Percentiles rank a stretch among this genome's conserved stretches.
Evolutionary conservation across 2,888 invertebrate genomes (phyloP).

Genomic region (Lymantria dispar): DNA sequence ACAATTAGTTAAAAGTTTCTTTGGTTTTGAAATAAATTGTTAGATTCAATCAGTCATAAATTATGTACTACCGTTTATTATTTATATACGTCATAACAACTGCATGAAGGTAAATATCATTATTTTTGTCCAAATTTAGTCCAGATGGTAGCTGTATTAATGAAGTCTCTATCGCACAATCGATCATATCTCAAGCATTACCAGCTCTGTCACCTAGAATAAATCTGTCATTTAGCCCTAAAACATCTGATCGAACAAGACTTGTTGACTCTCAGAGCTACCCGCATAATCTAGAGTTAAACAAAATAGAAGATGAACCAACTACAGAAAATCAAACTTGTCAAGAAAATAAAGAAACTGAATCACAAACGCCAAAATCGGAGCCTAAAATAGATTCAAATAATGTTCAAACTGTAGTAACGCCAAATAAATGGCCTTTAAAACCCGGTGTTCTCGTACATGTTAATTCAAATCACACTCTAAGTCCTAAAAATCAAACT

Average conservation of each 20-base stretch:
- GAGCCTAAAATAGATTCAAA: conserved; percentile 49
- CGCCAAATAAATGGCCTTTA: conserved; percentile 91
- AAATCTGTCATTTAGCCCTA: conserved; percentile 70
- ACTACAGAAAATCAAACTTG: conserved; percentile 56
- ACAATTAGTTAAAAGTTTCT: no score
- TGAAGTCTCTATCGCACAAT: conserved; percentile 78
- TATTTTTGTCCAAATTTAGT: conserved; percentile 45
- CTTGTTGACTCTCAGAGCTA: conserved; percentile 55
- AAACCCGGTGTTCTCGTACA: conserved; percentile 94
- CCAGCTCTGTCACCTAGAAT: conserved; percentile 74
- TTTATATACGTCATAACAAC: background rate
- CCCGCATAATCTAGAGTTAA: conserved; percentile 59
- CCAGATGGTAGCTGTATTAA: conserved; percentile 80
- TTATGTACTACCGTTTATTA: background rate
- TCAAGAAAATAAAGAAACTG: conserved; percentile 39
- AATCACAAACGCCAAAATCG: conserved; percentile 44
- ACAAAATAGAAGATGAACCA: conserved; percentile 57
- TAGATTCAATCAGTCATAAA: background rate
- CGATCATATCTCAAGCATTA: conserved; percentile 80
- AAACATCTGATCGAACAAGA: conserved; percentile 73
- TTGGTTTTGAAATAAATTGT: no score
- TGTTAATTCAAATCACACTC: conserved; percentile 91
- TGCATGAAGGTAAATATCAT: conserved; percentile 15
- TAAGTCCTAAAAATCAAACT: conserved; percentile 81
- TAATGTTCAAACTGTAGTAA: conserved; percentile 60